Evolutionary conservation across 2,888 invertebrate species (phyloP), one percentile per base, ranked within the genome.

Genomic region (Ectemnius continuus): DNA sequence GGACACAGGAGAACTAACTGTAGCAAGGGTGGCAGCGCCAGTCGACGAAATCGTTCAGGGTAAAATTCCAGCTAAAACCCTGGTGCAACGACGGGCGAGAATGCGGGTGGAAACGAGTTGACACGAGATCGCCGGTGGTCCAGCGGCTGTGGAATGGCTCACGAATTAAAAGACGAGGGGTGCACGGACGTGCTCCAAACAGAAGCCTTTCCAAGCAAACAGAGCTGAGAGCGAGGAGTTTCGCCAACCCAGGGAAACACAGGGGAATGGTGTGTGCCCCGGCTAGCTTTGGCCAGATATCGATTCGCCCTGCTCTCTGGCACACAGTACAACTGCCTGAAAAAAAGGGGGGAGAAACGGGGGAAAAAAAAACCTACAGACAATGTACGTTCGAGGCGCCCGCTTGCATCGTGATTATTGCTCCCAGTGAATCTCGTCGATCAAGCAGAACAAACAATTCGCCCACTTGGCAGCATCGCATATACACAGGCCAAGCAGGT

Each of bases 1-100:
- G 47, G 20, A 45, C 65, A 52, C 3, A 23, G 23, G 20, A 71
- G 61, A 48, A 57, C 65, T 68, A 73, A 66, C 8, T 8, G 4
- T 8, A 8, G 63, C 64, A 66, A 73, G 63, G 64, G 69, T 73
- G 66, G 47, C 61, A 36, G 48, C 28, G 61, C 26, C 57, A 45
- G 13, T 11, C 11, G n/a, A 56, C 36, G 59, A 45, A 66, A 66
- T 48, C 20, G 65, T n/a, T 62, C 64, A n/a, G 23, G 16, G 56
- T 18, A 62, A 18, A 62, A 62, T 48, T 62, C 26, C 36, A 23
- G 0, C 23, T 23, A 23, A 23, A 23, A 23, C 23, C 23, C 3
- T 36, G 8, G 8, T 1, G 8, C 11, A 52, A 52, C 52, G 52
- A 5, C 16, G 6, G 52, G 16, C 11, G 16, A 14, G 58, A 46